Conservation (phyloP, 2,797 vertebrate species). For the Micrastur ruficollis region DNA sequence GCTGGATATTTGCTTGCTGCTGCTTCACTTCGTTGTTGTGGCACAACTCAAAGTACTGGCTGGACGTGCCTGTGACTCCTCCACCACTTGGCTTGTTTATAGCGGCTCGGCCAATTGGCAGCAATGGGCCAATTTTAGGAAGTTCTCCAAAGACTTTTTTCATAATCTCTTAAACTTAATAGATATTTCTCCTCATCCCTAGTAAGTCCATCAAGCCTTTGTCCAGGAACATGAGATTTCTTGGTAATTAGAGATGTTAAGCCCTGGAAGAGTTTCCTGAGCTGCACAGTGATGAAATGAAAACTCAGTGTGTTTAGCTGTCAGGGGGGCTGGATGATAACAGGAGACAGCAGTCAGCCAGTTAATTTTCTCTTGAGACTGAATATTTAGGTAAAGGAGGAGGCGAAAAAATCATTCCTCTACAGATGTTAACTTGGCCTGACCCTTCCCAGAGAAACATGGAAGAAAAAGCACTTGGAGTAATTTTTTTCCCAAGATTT, state of each 20-base stretch:
- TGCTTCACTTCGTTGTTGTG: not conserved
- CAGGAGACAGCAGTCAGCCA: not conserved
- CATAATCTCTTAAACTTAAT: constrained; percentile 1
- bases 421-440: not conserved
- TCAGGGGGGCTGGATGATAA: not conserved
- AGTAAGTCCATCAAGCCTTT: not conserved
- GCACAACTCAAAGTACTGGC: not conserved
- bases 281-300: not conserved
- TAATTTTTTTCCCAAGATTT: not conserved
- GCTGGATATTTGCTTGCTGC: not conserved
- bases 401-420: not conserved
- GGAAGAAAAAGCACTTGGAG: not conserved
- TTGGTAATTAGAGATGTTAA: constrained; percentile 27
- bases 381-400: not conserved
- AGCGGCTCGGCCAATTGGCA: not conserved
- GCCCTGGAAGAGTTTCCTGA: not conserved
- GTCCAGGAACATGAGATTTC: not conserved
- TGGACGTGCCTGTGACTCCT: not conserved
- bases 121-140: not conserved
- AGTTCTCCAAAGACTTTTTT: not conserved
- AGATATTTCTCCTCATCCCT: not conserved
- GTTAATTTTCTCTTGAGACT: not conserved
- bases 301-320: not conserved
- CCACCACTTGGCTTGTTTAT: not conserved
- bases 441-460: not conserved